Base-by-base conservation (phyloP, 1,140 invertebrate species). In the Hycleus cichorii region DNA sequence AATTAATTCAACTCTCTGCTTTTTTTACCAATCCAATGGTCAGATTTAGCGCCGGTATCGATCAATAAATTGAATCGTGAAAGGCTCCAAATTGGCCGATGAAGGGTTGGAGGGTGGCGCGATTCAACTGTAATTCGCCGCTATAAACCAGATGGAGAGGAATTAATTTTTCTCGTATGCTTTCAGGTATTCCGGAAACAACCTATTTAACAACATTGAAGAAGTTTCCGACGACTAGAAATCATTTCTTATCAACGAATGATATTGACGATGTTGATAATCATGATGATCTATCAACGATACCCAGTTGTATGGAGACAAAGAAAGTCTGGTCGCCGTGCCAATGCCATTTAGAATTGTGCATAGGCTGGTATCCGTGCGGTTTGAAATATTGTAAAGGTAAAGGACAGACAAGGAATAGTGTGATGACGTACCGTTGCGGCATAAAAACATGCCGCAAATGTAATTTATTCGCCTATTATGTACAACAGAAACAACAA, bases 361-460 rank as follows among this genome's bases (percentile, higher is more conserved):
- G 91, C 75, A 87, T 84, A n/a, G 82, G 82, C 49, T 85, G 89
- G 89, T 96, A 95, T 77, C 93, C 69, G n/a, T 97, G 93, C 77
- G 90, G 90, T 9, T 76, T 96, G 3, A 96, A 96, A 74, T 96
- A 94, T 75, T 97, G 94, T 74, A 91, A 91, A 68, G 89, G 88
- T 9, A 81, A 81, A 64, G 79, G 61, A 53, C 78, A 75, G 74
- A 80, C 64, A 2, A 84, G 83, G 69, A 81, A 85, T 53, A 63
- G 72, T 26, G 69, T 73, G 0, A 75, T 74, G 60, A 86, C 83
- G 59, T 95, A 95, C 75, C 80, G 93, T 10, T 97, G 94, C 75
- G 94, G 94, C 49, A 97, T 97, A 69, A 93, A 94, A 76, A 96
- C 93, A 4, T 97, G 94, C 74, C 85, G 86, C 69, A 88, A 91